Evolutionary conservation across 2,797 vertebrate species (phyloP).

Genomic region (Notamacropus eugenii): DNA sequence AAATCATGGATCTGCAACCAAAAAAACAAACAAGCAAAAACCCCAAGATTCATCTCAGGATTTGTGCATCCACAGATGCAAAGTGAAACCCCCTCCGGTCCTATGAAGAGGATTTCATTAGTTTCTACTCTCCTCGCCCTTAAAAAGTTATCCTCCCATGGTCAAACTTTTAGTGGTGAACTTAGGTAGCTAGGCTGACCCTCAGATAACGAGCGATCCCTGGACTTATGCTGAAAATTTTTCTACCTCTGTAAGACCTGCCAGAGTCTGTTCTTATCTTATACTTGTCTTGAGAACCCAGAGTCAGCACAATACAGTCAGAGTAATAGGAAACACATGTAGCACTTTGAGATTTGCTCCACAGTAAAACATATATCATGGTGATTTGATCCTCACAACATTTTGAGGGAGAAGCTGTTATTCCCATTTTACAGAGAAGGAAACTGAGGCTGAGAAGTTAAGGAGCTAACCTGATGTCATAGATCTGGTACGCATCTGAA

Average conservation of each 20-base stretch:
- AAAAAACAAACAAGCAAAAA: not conserved
- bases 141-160: not conserved
- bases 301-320: not conserved
- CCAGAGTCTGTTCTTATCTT: not conserved
- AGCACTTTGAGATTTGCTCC: not conserved
- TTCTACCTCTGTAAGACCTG: not conserved
- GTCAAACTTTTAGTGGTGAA: not conserved
- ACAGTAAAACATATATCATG: not conserved
- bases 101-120: not conserved
- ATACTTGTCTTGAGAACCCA: not conserved
- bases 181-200: not conserved
- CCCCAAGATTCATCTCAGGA: not conserved
- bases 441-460: not conserved
- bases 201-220: not conserved
- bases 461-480: not conserved
- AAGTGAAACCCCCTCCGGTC: not conserved
- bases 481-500: not conserved
- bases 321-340: not conserved
- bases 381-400: not conserved
- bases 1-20: not conserved
- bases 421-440: not conserved
- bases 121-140: not conserved
- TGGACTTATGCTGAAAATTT: not conserved
- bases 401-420: not conserved
- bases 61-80: not conserved